phyloP scores from a whole-genome alignment of 2,113 vertebrate species.

The Hemichromis elongatus region DNA sequence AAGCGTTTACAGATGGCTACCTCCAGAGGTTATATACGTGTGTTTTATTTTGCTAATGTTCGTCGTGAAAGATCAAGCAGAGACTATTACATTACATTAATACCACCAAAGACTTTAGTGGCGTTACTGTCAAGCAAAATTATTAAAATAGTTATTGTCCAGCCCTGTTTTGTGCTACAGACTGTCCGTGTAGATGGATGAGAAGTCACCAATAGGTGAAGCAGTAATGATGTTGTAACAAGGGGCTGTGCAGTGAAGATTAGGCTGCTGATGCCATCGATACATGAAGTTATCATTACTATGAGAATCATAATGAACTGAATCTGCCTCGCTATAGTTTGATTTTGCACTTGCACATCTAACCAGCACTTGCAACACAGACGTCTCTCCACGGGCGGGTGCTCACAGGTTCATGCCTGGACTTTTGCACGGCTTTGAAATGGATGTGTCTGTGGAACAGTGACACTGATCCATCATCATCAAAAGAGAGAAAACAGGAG shows the following conservation, averaged over 20 bases:
- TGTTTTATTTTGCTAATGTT: not conserved
- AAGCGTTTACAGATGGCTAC: slow-evolving; percentile 16
- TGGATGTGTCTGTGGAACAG: not conserved
- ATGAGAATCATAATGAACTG: not conserved
- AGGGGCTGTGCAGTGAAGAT: not conserved
- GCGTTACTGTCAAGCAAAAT: not conserved
- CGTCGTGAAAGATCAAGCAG: not conserved
- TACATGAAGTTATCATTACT: not conserved
- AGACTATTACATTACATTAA: not conserved
- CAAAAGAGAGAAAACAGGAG: not conserved
- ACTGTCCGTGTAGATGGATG: not conserved
- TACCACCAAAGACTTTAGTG: not conserved
- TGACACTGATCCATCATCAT: not conserved
- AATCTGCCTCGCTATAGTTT: not conserved
- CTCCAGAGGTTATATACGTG: not conserved
- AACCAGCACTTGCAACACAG: not conserved
- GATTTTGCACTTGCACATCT: not conserved
- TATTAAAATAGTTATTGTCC: not conserved
- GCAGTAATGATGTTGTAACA: not conserved
- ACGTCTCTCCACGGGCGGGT: not conserved
- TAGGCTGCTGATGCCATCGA: not conserved
- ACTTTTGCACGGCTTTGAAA: not conserved
- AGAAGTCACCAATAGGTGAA: not conserved
- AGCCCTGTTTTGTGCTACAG: not conserved
- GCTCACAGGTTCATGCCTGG: not conserved